Percentiles rank a stretch among this genome's conserved stretches.
These are phyloP conservation scores for Urophycis tenuis DNA, from an alignment of 2,797 vertebrate genomes.

Conservation along the genomic window DNA sequence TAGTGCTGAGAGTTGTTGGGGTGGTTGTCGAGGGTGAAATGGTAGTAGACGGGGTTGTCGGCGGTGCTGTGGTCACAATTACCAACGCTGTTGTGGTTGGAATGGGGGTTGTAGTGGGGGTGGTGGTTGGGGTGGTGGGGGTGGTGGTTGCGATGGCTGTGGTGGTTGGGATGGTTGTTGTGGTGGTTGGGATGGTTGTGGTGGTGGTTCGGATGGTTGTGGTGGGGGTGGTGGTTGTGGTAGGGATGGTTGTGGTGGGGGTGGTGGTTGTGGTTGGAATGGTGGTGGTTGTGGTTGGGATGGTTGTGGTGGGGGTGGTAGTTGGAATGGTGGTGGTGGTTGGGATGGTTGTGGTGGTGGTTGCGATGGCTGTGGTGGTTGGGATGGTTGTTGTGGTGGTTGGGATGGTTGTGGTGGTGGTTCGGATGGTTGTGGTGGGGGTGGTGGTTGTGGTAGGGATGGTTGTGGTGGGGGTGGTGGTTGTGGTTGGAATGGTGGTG, in stretches of 20 bases:
- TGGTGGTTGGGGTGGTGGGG: neutral
- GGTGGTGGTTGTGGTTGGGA: neutral
- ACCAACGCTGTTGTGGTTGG: neutral
- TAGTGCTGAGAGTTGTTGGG: neutral
- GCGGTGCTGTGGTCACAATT: slow-evolving; percentile 10
- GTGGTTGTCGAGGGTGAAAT: neutral
- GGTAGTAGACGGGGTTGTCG: neutral
- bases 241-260: neutral
- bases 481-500: slow-evolving; percentile 8
- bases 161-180: neutral
- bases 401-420: slow-evolving; percentile 1
- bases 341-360: neutral
- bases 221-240: neutral
- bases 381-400: neutral
- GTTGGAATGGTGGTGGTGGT: slow-evolving; percentile 9
- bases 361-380: neutral
- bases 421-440: neutral
- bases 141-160: neutral
- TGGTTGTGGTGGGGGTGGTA: neutral
- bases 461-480: slow-evolving; percentile 8
- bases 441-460: neutral
- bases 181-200: neutral
- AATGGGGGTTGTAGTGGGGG: neutral
- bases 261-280: neutral
- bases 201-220: rapidly evolving